These are phyloP conservation scores for Hozukius guyotensis DNA, from an alignment of 2,797 vertebrate genomes.

Conservation along the genomic window DNA sequence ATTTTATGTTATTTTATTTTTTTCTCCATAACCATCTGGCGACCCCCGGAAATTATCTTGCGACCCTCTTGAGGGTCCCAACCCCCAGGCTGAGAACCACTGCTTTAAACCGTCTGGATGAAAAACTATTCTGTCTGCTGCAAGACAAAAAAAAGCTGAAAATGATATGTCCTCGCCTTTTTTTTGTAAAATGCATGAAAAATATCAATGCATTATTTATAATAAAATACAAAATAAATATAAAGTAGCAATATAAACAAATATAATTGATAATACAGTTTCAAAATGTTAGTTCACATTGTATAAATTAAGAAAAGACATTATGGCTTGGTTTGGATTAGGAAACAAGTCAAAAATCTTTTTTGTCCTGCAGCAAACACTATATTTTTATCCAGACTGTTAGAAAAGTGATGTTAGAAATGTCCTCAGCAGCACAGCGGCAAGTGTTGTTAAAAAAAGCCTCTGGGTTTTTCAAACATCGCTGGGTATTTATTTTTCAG, in stretches of 20 bases:
- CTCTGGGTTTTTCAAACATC: not conserved
- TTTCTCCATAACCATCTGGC: not conserved
- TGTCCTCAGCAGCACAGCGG: not conserved
- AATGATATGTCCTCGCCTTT: not conserved
- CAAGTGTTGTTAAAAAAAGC: not conserved
- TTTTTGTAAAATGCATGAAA: no score
- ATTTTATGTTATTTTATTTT: not conserved
- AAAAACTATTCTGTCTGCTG: not conserved
- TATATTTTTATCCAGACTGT: not conserved
- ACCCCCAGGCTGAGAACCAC: not conserved
- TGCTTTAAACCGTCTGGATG: not conserved
- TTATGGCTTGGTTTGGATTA: not conserved
- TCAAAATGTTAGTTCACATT: not conserved
- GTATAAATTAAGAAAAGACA: accelerated
- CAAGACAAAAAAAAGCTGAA: not conserved
- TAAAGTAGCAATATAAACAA: not conserved
- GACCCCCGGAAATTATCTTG: not conserved
- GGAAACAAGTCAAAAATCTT: not conserved
- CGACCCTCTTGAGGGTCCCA: no score
- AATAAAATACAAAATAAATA: not conserved
- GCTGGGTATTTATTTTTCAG: not conserved
- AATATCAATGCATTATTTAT: not conserved
- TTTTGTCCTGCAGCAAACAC: not conserved
- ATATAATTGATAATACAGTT: not conserved
- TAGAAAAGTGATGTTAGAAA: not conserved